Evolutionary conservation across 30 jellyfish, hydroid and myxozoan species (phyloP).

Genomic region (Hydractinia echinata): DNA sequence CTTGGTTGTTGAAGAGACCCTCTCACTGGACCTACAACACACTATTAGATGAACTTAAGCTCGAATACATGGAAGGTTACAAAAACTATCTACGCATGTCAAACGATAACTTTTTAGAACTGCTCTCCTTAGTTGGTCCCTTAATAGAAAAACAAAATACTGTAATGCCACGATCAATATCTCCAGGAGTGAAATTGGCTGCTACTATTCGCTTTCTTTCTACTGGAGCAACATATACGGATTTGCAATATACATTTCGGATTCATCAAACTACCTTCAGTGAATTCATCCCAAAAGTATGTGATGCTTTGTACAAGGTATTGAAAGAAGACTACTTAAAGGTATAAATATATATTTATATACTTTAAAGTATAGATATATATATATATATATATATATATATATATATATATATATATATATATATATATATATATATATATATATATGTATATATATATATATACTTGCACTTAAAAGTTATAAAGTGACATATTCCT

Average conservation of each 20-base stretch:
- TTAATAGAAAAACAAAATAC: background rate
- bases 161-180: background rate
- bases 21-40: background rate
- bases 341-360: too few relatives aligned
- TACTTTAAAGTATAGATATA: too few relatives aligned
- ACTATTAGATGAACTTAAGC: background rate
- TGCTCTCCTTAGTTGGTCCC: constrained; percentile 3
- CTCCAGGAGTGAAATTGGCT: constrained; percentile 17
- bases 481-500: background rate
- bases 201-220: constrained; percentile 23
- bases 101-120: background rate
- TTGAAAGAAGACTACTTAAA: constrained; percentile 29
- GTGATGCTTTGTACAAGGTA: constrained; percentile 24
- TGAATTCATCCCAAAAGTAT: constrained; percentile 24
- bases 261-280: constrained; percentile 18
- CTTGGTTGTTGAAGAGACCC: background rate
- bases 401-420: too few relatives aligned
- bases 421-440: too few relatives aligned
- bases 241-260: constrained; percentile 24
- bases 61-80: background rate
- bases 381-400: too few relatives aligned
- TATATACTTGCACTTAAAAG: too few relatives aligned
- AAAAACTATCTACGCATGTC: background rate
- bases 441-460: background rate
- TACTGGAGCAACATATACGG: constrained; percentile 16